phyloP scores from a whole-genome alignment of 1,140 invertebrate genomes.

The Bathynomus jamesi region DNA sequence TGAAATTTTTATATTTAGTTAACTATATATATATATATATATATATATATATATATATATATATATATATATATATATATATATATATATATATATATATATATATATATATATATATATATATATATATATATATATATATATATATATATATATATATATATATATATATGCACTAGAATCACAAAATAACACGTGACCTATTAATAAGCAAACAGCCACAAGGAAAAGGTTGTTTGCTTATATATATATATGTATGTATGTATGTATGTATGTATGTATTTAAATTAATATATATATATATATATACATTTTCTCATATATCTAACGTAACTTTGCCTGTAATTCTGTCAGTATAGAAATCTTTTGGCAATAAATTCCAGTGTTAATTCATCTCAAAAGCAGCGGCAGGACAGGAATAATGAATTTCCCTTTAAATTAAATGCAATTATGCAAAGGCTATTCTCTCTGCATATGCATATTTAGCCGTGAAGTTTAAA shows the following conservation, averaged over 20 bases:
- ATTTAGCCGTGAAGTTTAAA: neutral
- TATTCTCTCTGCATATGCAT: neutral
- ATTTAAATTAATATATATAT: neutral
- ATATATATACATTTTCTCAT: neutral
- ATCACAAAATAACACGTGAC: neutral
- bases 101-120: conserved; percentile 1
- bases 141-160: neutral
- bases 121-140: conserved; percentile 1
- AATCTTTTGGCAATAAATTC: neutral
- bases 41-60: neutral
- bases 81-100: neutral
- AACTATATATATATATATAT: neutral
- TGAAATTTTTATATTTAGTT: neutral
- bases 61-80: neutral
- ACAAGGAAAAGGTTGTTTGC: no score
- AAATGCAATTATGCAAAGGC: neutral
- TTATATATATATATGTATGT: neutral
- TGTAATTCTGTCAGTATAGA: neutral
- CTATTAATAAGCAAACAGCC: no score
- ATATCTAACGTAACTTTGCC: neutral
- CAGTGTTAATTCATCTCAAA: neutral
- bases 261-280: neutral
- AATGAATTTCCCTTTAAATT: neutral
- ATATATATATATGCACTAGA: neutral
- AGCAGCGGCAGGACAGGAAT: neutral